A percentile compares a stretch with the other conserved stretches of the same genome.
Evolutionary conservation across 2,113 vertebrate genomes (phyloP).

Genomic region (Halichoerus grypus): DNA sequence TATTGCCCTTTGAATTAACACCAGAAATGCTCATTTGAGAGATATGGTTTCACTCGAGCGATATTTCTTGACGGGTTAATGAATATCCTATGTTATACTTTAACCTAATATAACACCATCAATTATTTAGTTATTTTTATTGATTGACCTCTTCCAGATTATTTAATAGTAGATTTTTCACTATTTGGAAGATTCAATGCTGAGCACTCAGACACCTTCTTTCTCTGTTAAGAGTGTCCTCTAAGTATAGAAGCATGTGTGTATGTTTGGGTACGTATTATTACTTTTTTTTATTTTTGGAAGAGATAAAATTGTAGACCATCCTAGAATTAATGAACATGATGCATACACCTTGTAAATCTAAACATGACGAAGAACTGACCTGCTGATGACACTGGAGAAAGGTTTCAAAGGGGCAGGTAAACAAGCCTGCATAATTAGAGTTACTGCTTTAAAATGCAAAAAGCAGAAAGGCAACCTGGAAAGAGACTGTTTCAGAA

Average conservation of each 20-base stretch:
- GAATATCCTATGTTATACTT: slow-evolving; percentile 65
- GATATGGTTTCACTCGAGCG: slow-evolving; percentile 47
- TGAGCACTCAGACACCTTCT: neutral
- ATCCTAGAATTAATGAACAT: slow-evolving; percentile 77
- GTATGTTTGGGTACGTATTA: neutral
- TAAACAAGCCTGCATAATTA: slow-evolving; percentile 81
- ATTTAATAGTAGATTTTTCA: slow-evolving; percentile 71
- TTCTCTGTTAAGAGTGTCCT: neutral
- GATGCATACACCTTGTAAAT: slow-evolving; percentile 57
- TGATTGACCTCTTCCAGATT: slow-evolving; percentile 53
- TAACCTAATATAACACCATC: slow-evolving; percentile 30
- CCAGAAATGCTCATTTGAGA: slow-evolving; percentile 49
- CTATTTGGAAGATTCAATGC: slow-evolving; percentile 45
- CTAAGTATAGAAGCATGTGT: neutral
- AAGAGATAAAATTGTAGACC: slow-evolving; percentile 16
- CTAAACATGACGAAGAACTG: slow-evolving; percentile 72
- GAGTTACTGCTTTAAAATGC: slow-evolving; percentile 83
- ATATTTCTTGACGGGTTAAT: slow-evolving; percentile 9
- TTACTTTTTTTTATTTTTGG: neutral
- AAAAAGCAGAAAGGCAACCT: slow-evolving; percentile 69
- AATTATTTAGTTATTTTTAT: slow-evolving; percentile 76
- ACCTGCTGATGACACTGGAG: slow-evolving; percentile 69
- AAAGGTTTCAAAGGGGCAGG: slow-evolving; percentile 79
- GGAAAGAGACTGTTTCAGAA: slow-evolving; percentile 58
- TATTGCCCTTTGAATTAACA: slow-evolving; percentile 61